A percentile compares a stretch with the other conserved stretches of the same genome.
phyloP scores from a whole-genome alignment of 2,888 invertebrate genomes.

The Pseudanteris insignis region DNA sequence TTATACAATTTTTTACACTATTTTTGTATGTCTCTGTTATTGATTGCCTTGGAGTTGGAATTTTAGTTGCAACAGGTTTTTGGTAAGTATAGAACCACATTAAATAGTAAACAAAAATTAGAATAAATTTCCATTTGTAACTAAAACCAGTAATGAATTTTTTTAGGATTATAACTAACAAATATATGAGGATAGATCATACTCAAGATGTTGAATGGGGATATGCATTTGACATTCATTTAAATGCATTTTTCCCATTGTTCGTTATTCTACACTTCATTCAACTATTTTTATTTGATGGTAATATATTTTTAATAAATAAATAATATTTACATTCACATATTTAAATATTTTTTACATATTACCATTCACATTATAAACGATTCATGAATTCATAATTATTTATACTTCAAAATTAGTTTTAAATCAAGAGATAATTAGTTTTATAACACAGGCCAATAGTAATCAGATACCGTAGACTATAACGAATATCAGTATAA shows the following conservation, averaged over 20 bases:
- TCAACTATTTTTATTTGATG: constrained; percentile 87
- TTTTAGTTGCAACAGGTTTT: constrained; percentile 85
- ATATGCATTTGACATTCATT: constrained; percentile 97
- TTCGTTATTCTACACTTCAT: constrained; percentile 92
- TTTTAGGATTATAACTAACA: constrained; percentile 83
- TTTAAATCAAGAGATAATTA: too few relatives aligned
- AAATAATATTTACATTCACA: too few relatives aligned
- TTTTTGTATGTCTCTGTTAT: constrained; percentile 91
- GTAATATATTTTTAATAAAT: constrained; percentile 69
- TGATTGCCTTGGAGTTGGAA: constrained; percentile 90
- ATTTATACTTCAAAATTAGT: too few relatives aligned
- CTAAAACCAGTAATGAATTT: too few relatives aligned
- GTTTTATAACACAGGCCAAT: too few relatives aligned
- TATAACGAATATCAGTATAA: too few relatives aligned
- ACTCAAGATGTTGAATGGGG: constrained; percentile 96
- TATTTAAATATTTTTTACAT: too few relatives aligned
- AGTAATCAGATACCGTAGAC: too few relatives aligned
- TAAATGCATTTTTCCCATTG: constrained; percentile 98
- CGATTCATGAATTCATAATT: too few relatives aligned
- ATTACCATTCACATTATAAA: background rate
- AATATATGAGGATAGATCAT: constrained; percentile 75
- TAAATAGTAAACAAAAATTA: too few relatives aligned
- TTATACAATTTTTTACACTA: constrained; percentile 80
- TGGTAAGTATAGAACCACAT: constrained; percentile 76
- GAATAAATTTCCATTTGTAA: background rate